phyloP scores from a whole-genome alignment of 2,888 invertebrate genomes.

The Capitulum mitella region DNA sequence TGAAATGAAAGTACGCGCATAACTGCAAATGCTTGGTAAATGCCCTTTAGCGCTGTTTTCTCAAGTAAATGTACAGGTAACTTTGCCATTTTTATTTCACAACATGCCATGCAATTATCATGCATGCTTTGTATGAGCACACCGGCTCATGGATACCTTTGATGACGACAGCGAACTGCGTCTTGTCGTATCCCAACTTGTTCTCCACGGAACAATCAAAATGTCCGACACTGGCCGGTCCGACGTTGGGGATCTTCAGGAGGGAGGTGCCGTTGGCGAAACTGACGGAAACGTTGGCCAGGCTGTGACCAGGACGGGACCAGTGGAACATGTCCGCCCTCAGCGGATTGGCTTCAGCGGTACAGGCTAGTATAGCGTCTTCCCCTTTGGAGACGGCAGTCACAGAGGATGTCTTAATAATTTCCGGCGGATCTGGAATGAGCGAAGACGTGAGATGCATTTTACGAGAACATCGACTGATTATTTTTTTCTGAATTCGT shows the following conservation, averaged over 20 bases:
- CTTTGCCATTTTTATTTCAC: too few relatives aligned
- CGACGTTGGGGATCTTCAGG: neutral
- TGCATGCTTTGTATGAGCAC: too few relatives aligned
- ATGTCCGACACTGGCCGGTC: neutral
- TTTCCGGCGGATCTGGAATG: neutral
- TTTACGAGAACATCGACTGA: too few relatives aligned
- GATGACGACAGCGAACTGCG: neutral
- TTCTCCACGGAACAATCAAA: neutral
- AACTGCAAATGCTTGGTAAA: too few relatives aligned
- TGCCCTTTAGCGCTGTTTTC: too few relatives aligned
- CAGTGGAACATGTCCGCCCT: neutral
- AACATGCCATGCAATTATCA: too few relatives aligned
- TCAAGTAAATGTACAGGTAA: too few relatives aligned
- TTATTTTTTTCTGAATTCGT: too few relatives aligned
- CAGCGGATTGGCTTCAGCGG: constrained; percentile 42
- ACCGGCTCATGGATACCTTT: too few relatives aligned
- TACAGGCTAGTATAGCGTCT: constrained; percentile 78
- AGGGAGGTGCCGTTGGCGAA: neutral
- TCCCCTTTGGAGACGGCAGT: constrained; percentile 31
- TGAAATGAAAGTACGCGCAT: too few relatives aligned
- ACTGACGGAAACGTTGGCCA: neutral
- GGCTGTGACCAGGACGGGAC: neutral
- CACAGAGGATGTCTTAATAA: constrained; percentile 26
- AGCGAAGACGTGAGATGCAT: too few relatives aligned
- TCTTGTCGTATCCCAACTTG: neutral